Percentiles rank a stretch among this genome's conserved stretches.
Conservation (phyloP, 2,888 invertebrate species). For the Amphipyra berbera region DNA sequence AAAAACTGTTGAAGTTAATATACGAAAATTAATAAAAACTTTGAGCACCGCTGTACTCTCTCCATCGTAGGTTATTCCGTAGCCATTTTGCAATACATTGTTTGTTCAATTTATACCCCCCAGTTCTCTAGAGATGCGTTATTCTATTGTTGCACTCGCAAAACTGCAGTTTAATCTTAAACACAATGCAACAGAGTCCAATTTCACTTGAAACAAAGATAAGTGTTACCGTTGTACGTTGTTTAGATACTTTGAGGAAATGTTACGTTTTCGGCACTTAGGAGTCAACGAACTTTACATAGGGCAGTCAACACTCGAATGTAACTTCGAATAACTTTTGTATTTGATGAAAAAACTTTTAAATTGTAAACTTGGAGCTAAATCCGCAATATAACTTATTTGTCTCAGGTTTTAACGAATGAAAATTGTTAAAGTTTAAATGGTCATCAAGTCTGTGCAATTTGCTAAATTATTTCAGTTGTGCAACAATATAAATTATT, state of each 20-base stretch:
- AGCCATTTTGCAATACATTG: constrained; percentile 86
- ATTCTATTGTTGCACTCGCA: constrained; percentile 60
- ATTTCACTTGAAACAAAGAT: constrained; percentile 39
- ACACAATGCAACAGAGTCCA: constrained; percentile 47
- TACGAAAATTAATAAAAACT: constrained; percentile 53
- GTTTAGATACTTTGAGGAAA: constrained; percentile 69
- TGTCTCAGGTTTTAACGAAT: constrained; percentile 20
- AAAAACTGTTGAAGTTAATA: background rate
- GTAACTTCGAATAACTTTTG: constrained; percentile 32
- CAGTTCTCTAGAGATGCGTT: constrained; percentile 73
- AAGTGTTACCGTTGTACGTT: constrained; percentile 55
- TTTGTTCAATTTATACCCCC: constrained; percentile 85
- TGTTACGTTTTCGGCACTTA: constrained; percentile 65
- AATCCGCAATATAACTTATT: constrained; percentile 39
- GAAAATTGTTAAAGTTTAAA: constrained; percentile 30
- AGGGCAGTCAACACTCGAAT: constrained; percentile 46
- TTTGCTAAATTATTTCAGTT: background rate
- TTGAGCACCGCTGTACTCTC: constrained; percentile 66
- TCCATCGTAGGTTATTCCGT: constrained; percentile 70
- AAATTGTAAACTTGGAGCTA: constrained; percentile 23
- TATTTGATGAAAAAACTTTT: constrained; percentile 50
- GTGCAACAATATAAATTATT: too few relatives aligned
- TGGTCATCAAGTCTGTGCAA: background rate
- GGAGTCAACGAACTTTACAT: constrained; percentile 65
- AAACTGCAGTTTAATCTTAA: constrained; percentile 52